phyloP scores from a whole-genome alignment of 1,140 invertebrate species.

The Lucilia cuprina region DNA sequence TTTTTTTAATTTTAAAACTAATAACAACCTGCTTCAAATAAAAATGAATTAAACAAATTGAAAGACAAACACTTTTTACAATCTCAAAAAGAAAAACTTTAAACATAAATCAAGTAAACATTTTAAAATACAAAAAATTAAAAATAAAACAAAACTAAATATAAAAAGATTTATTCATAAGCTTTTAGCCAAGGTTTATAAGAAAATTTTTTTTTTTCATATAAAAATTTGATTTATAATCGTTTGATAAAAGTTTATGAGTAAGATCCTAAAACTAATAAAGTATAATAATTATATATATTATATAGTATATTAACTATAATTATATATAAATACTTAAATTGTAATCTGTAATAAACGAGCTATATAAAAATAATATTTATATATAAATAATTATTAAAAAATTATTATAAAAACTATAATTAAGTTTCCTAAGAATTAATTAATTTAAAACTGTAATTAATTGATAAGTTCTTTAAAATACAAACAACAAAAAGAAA shows the following conservation, averaged over 20 bases:
- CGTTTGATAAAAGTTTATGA: too few species aligned
- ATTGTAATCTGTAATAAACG: constrained; percentile 45
- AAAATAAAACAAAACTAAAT: too few species aligned
- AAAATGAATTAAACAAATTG: background rate
- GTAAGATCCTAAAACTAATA: background rate
- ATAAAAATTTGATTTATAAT: too few species aligned
- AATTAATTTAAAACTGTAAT: constrained; percentile 34
- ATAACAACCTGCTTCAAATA: background rate
- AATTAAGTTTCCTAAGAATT: constrained; percentile 32
- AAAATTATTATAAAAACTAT: constrained; percentile 11
- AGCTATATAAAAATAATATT: constrained; percentile 54
- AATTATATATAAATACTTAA: background rate
- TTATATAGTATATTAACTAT: background rate
- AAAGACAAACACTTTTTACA: constrained; percentile 42
- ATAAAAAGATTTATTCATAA: too few species aligned
- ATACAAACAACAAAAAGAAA: constrained; percentile 37
- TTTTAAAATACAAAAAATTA: background rate
- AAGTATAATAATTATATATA: constrained; percentile 16
- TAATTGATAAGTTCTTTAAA: constrained; percentile 31
- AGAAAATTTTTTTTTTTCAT: too few species aligned
- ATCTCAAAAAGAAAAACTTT: constrained; percentile 37
- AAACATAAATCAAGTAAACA: background rate
- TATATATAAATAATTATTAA: constrained; percentile 34
- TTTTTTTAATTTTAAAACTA: background rate
- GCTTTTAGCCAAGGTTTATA: too few species aligned